A percentile compares a stretch with the other conserved stretches of the same genome.
phyloP scores from a whole-genome alignment of 2,888 invertebrate species.

The Cheilosia urbana region DNA sequence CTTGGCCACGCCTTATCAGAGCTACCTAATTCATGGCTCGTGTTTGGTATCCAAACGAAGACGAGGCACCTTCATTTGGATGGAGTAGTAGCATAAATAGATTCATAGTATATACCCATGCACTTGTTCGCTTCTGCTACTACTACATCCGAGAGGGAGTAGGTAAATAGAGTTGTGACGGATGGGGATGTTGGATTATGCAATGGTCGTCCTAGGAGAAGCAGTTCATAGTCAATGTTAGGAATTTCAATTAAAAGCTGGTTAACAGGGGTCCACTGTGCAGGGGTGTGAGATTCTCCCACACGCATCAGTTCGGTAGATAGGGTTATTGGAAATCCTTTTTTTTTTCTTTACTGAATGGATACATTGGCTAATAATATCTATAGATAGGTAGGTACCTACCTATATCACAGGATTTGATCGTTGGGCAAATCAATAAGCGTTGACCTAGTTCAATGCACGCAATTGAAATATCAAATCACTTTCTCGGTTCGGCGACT shows the following conservation, averaged over 20 bases:
- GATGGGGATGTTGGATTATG: conserved; percentile 74
- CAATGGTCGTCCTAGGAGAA: conserved; percentile 74
- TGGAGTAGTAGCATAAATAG: neutral
- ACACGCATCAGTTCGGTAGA: conserved; percentile 23
- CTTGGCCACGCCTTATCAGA: conserved; percentile 62
- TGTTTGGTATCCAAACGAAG: neutral
- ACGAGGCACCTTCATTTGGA: neutral
- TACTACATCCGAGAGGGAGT: neutral
- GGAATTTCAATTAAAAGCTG: conserved; percentile 70
- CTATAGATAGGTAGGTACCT: conserved; percentile 4
- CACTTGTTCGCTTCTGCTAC: conserved; percentile 2
- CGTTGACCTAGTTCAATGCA: conserved; percentile 75
- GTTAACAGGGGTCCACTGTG: conserved; percentile 23
- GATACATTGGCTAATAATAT: conserved; percentile 34
- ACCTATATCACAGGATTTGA: conserved; percentile 47
- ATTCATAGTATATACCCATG: conserved; percentile 21
- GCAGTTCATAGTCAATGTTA: conserved; percentile 38
- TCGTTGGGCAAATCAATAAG: conserved; percentile 71
- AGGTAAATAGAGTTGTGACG: conserved; percentile 43
- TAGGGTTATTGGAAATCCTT: conserved; percentile 18
- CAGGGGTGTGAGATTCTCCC: conserved; percentile 43
- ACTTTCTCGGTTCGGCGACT: conserved; percentile 46
- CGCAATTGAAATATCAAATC: conserved; percentile 73
- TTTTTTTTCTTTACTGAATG: conserved; percentile 19
- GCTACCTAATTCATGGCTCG: neutral